Percentiles rank a stretch among this genome's conserved stretches.
Evolutionary conservation across 2,888 invertebrate genomes (phyloP).

Genomic region (Machimus atricapillus): DNA sequence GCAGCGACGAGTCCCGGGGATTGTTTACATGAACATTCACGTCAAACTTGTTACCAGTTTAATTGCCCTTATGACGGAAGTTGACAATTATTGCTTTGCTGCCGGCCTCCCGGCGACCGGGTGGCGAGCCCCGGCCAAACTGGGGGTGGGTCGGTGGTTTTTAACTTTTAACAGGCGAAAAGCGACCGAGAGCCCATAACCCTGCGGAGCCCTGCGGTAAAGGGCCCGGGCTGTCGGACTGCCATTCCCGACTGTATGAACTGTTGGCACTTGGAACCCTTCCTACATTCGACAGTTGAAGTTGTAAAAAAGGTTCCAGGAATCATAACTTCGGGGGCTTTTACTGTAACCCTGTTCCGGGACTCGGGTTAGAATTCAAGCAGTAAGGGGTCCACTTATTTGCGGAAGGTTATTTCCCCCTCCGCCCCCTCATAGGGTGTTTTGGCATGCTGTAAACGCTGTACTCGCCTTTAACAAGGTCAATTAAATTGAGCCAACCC

Average conservation of each 20-base stretch:
- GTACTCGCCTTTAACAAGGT: neutral
- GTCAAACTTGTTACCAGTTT: slow-evolving; percentile 40
- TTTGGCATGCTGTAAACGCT: neutral
- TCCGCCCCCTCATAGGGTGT: neutral
- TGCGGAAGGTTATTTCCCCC: neutral
- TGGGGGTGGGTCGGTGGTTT: neutral
- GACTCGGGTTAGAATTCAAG: neutral
- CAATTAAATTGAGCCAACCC: slow-evolving; percentile 6
- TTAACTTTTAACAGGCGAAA: neutral
- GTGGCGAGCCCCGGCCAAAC: neutral
- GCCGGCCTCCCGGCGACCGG: neutral
- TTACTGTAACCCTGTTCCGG: neutral
- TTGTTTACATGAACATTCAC: slow-evolving; percentile 37
- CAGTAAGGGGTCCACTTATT: neutral
- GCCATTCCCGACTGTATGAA: neutral
- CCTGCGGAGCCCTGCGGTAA: neutral
- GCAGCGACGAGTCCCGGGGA: slow-evolving; percentile 10
- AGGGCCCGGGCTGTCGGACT: neutral
- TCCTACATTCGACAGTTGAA: neutral
- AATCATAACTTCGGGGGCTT: slow-evolving; percentile 8
- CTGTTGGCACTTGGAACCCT: neutral
- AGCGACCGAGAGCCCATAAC: neutral
- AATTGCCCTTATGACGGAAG: slow-evolving; percentile 42
- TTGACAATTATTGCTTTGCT: slow-evolving; percentile 37
- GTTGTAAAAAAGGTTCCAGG: neutral